These are phyloP conservation scores for Motacilla tschutschensis DNA, from an alignment of 2,113 vertebrate species.

Conservation along the genomic window DNA sequence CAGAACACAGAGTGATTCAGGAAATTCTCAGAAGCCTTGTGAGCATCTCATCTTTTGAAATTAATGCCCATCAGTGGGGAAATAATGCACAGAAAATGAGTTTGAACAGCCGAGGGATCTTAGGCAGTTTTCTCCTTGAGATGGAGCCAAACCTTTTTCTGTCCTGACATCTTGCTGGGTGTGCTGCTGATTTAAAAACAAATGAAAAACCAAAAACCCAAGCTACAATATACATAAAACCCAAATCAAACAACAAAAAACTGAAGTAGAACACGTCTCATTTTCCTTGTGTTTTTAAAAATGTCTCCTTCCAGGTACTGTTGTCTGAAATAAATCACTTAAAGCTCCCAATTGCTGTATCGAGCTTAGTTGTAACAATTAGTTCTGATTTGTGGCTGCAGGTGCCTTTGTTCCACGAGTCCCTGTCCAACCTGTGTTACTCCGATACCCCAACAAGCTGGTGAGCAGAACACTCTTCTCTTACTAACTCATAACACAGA, in stretches of 20 bases:
- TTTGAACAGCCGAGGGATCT: background rate
- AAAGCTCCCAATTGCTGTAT: background rate
- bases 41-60: background rate
- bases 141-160: background rate
- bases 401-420: conserved; percentile 92
- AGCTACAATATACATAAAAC: background rate
- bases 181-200: background rate
- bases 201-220: background rate
- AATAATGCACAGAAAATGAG: background rate
- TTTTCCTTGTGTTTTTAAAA: background rate
- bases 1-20: background rate
- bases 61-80: background rate
- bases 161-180: background rate
- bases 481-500: background rate
- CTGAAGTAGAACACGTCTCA: background rate
- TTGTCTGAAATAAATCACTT: background rate
- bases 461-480: conserved; percentile 66
- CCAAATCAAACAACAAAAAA: background rate
- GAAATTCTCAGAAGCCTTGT: background rate
- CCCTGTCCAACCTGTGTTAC: conserved; percentile 90
- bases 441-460: conserved; percentile 90
- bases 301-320: background rate
- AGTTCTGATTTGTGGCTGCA: conserved; percentile 56
- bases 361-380: background rate
- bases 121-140: background rate